Evolutionary conservation across 2,113 vertebrate species (phyloP).

Genomic region (Ictalurus furcatus): DNA sequence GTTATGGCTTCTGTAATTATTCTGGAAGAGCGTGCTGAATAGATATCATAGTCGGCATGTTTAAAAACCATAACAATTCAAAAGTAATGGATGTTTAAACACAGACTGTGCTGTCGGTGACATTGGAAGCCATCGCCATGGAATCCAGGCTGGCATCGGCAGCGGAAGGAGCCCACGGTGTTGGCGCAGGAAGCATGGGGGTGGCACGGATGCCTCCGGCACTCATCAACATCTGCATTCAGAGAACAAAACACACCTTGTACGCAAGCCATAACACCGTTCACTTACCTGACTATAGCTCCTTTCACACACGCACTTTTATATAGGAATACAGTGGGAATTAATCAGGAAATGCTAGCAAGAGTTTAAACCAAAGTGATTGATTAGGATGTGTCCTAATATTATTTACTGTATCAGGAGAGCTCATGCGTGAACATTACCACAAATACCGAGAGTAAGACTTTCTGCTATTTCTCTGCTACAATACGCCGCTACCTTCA

Average conservation of each 20-base stretch:
- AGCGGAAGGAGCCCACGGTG: constrained; percentile 81
- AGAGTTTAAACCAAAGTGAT: neutral
- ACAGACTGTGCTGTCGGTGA: constrained; percentile 69
- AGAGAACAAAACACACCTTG: neutral
- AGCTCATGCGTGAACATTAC: neutral
- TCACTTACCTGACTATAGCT: neutral
- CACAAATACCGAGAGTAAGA: neutral
- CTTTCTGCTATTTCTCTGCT: neutral
- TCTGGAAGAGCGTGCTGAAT: neutral
- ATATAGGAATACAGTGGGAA: neutral
- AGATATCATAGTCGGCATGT: neutral
- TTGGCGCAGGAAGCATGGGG: constrained; percentile 78
- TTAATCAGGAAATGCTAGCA: neutral
- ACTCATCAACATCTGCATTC: constrained; percentile 80
- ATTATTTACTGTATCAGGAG: neutral
- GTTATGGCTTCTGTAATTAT: neutral
- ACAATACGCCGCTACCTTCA: neutral
- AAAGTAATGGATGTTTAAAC: neutral
- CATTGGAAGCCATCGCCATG: constrained; percentile 85
- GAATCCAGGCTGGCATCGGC: constrained; percentile 78
- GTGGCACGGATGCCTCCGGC: constrained; percentile 78
- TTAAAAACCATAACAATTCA: neutral
- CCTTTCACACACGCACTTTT: neutral
- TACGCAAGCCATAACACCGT: constrained; percentile 26
- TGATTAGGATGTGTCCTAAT: neutral